phyloP scores from a whole-genome alignment of 1,140 invertebrate genomes.

The Saccostrea glomerata region DNA sequence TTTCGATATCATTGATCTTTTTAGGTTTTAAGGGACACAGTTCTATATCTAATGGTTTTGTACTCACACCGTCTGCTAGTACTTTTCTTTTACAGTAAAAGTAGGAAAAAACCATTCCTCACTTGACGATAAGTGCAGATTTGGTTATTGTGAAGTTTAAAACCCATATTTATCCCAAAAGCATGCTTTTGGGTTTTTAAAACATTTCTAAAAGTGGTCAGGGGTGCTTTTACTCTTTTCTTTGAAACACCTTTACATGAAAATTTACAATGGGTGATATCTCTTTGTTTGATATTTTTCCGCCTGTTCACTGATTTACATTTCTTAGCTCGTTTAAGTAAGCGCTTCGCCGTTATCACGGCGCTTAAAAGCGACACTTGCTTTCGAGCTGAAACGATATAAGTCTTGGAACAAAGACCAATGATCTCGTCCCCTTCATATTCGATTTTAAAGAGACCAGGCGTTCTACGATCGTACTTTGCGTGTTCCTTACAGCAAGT shows the following conservation, averaged over 20 bases:
- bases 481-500: slow-evolving; percentile 44
- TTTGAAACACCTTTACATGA: slow-evolving; percentile 47
- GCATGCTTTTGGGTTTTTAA: slow-evolving; percentile 36
- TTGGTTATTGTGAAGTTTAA: slow-evolving; percentile 32
- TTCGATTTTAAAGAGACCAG: slow-evolving; percentile 43
- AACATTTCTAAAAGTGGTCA: slow-evolving; percentile 43
- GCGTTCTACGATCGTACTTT: slow-evolving; percentile 39
- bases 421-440: slow-evolving; percentile 24
- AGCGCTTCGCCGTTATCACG: background rate
- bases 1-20: background rate
- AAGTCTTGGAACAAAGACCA: slow-evolving; percentile 42
- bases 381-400: slow-evolving; percentile 4
- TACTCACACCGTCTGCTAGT: slow-evolving; percentile 38
- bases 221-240: slow-evolving; percentile 2
- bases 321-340: background rate
- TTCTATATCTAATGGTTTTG: slow-evolving; percentile 46
- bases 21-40: slow-evolving; percentile 39
- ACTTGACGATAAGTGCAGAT: slow-evolving; percentile 45
- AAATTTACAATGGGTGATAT: slow-evolving; percentile 33
- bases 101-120: slow-evolving; percentile 49
- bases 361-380: background rate
- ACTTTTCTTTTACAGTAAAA: slow-evolving; percentile 53
- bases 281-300: background rate
- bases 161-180: slow-evolving; percentile 32
- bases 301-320: slow-evolving; percentile 32